A percentile compares a stretch with the other conserved stretches of the same genome.
These are phyloP conservation scores for Lynx canadensis DNA, from an alignment of 2,113 vertebrate species.

Conservation along the genomic window DNA sequence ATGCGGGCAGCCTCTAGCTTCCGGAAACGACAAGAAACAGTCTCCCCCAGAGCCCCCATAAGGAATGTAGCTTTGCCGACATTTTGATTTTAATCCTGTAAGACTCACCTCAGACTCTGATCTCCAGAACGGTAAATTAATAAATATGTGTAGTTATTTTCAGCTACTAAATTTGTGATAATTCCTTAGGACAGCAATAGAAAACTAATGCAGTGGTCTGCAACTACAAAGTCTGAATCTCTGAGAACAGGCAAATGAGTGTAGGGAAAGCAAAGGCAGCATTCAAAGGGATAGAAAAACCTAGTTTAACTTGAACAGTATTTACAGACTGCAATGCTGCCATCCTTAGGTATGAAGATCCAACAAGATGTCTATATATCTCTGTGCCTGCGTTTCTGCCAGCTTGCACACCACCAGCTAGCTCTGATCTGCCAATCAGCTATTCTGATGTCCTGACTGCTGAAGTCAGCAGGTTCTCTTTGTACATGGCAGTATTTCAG, in stretches of 20 bases:
- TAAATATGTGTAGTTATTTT: background rate
- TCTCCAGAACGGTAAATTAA: background rate
- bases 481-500: background rate
- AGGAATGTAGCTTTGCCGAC: background rate
- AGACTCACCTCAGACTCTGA: background rate
- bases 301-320: background rate
- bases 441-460: background rate
- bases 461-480: background rate
- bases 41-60: background rate
- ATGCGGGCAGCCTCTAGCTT: background rate
- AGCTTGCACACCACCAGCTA: background rate
- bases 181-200: background rate
- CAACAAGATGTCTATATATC: background rate
- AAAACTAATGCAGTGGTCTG: background rate
- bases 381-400: background rate
- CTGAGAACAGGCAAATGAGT: background rate
- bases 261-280: background rate
- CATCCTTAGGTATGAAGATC: background rate
- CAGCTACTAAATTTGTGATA: background rate
- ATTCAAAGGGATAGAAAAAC: background rate
- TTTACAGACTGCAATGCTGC: background rate
- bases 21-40: background rate
- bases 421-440: background rate
- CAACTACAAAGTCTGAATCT: background rate
- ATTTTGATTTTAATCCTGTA: background rate